Base-by-base conservation (phyloP, 2,797 vertebrate genomes). In the Sebastes steindachneri region DNA sequence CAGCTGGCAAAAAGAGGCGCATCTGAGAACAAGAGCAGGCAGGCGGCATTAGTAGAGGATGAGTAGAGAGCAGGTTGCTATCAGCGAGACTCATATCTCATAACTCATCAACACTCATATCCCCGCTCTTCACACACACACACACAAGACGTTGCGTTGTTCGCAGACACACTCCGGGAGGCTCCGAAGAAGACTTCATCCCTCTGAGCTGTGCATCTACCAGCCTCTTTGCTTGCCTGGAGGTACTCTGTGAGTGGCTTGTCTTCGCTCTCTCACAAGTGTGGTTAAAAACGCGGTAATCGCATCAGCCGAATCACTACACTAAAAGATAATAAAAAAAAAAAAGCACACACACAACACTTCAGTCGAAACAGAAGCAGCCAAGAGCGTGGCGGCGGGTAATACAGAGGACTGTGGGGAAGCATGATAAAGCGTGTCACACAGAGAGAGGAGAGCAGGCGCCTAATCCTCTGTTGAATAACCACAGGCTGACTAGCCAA, bases 391-490 rank as follows among this genome's bases (percentile, higher is more conserved):
- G 73, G 74, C 57, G 11, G 77, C 76, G 48, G 54, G 7, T 75
- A 84, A 88, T 72, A 64, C 71, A 83, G 78, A 85, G 54, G 48
- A 79, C 74, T 76, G 87, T 59, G 88, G 57, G 68, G 59, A 86
- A 84, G 81, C 85, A 89, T 41, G 86, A 93, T 92, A 89, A 92
- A 84, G 89, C 75, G 28, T 53, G 80, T 88, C 87, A 90, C 68
- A 48, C 73, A 73, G 81, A 86, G 86, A 87, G 83, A 80, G 80
- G 77, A 82, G 83, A 85, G 72, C 79, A 37, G 76, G 85, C 41
- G 79, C 73, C 71, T 89, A 93, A 95, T 93, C 93, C 92, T 79
- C 88, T 88, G 86, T 86, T 93, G 87, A 95, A 95, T 90, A 94
- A 92, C 81, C 82, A 83, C 84, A 79, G 85, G 78, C 88, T 80